Percentiles rank a stretch among this genome's conserved stretches.
phyloP scores from a whole-genome alignment of 2,113 vertebrate species.

The Tichodroma muraria region DNA sequence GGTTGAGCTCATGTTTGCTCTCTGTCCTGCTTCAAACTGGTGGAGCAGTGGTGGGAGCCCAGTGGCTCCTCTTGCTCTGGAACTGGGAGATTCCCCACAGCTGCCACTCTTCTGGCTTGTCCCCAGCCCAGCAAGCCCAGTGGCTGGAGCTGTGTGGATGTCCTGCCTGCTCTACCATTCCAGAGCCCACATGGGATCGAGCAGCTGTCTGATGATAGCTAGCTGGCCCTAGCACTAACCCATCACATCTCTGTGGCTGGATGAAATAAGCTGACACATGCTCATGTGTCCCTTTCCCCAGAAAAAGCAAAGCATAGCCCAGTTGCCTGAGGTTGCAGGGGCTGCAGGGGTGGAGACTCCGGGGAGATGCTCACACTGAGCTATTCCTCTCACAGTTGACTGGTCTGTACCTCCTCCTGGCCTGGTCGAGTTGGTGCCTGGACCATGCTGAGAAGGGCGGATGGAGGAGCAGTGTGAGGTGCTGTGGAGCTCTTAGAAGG shows the following conservation, averaged over 20 bases:
- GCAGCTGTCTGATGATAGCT: background rate
- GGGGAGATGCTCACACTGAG: background rate
- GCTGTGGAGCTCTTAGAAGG: background rate
- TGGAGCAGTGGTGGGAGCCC: background rate
- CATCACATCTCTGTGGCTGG: background rate
- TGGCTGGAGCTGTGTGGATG: background rate
- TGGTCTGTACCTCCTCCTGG: background rate
- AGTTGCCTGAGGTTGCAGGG: background rate
- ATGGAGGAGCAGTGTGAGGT: background rate
- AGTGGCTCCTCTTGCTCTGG: background rate
- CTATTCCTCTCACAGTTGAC: fast-evolving
- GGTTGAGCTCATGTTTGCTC: background rate
- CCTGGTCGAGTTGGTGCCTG: fast-evolving
- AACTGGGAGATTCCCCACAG: background rate
- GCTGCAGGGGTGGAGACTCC: background rate
- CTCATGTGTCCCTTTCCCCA: background rate
- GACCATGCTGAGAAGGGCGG: background rate
- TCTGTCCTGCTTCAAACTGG: background rate
- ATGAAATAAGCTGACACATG: background rate
- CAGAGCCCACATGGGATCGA: fast-evolving
- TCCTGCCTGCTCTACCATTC: background rate
- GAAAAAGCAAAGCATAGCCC: background rate
- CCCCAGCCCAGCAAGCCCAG: background rate
- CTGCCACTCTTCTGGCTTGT: background rate
- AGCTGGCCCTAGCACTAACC: background rate